Base-by-base conservation (phyloP, 2,888 invertebrate genomes). In the Prosopocoilus inquinatus region DNA sequence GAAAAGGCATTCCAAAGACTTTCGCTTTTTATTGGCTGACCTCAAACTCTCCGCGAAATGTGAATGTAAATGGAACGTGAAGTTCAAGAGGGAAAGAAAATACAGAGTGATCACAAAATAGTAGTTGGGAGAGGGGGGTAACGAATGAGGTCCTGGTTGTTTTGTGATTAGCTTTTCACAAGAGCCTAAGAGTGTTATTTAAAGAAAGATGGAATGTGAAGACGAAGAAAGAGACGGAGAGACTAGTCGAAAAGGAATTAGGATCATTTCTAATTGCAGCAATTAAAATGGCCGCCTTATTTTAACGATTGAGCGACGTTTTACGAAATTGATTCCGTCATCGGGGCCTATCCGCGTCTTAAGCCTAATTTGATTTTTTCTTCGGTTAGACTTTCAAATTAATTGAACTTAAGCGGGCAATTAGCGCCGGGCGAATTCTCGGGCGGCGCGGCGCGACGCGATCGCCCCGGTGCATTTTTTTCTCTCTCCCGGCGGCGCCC, bases 191-290 rank as follows among this genome's bases (percentile, higher is more conserved):
- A 28, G 20, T 28, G 20, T 28, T 7, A n/a, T n/a, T n/a, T n/a
- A 28, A 28, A 28, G 20, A 28, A 28, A 5, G 20, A 28, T 28
- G 7, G 4, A 28, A 28, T 5, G 13, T 9, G 41, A 13, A 8
- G 35, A 38, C n/a, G 13, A 41, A 41, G 16, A 13, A 15, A 16
- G 41, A 41, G 16, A 41, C 39, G 39, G 9, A 9, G n/a, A 50
- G 36, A 28, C 38, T 15, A 39, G 34, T 39, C 41, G 39, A 46
- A 43, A 46, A 39, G 44, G 16, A 34, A 35, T 47, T 43, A 33
- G 47, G 53, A 57, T 57, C 48, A 55, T 58, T 58, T 49, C 39
- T 58, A 58, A 58, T 58, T 58, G 58, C 44, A 13, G 39, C 54
- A 58, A 58, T 58, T 58, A 58, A 58, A 54, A 51, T 28, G 51